Percentiles rank a stretch among this genome's conserved stretches.
Evolutionary conservation across 2,888 invertebrate genomes (phyloP).

Genomic region (Protodeltote pygarga): DNA sequence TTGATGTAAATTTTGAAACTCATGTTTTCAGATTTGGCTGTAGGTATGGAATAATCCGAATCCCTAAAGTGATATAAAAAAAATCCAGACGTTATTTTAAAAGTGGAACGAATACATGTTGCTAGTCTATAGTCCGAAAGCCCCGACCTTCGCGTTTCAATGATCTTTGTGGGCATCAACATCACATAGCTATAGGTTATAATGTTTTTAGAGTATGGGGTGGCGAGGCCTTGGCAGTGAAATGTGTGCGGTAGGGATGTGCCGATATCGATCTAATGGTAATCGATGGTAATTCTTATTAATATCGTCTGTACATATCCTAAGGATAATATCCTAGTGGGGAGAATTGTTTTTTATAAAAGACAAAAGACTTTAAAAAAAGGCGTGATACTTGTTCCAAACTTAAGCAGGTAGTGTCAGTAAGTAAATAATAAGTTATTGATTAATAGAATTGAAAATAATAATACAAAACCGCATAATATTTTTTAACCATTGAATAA

Average conservation of each 20-base stretch:
- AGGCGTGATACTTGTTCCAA: too few relatives aligned
- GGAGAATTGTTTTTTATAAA: neutral
- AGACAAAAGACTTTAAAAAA: too few relatives aligned
- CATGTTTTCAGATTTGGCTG: too few relatives aligned
- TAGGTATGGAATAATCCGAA: too few relatives aligned
- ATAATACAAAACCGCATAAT: too few relatives aligned
- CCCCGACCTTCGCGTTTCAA: constrained; percentile 30
- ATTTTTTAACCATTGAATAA: too few relatives aligned
- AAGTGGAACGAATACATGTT: constrained; percentile 2
- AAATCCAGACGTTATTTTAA: neutral
- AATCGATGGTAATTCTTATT: constrained; percentile 16
- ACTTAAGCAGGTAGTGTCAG: too few relatives aligned
- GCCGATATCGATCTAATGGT: constrained; percentile 10
- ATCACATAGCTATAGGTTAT: constrained; percentile 21
- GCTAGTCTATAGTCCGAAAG: constrained; percentile 6
- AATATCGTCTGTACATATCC: neutral
- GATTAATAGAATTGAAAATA: neutral
- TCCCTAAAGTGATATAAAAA: neutral
- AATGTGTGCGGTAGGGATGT: constrained; percentile 58
- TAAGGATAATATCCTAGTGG: too few relatives aligned
- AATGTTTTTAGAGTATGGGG: constrained; percentile 52
- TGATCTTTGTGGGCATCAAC: constrained; percentile 25
- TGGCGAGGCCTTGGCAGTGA: constrained; percentile 70
- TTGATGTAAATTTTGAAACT: too few relatives aligned
- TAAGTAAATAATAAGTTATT: too few relatives aligned